Conservation (phyloP, 1,140 invertebrate species). For the Drosophila kohkoa region DNA sequence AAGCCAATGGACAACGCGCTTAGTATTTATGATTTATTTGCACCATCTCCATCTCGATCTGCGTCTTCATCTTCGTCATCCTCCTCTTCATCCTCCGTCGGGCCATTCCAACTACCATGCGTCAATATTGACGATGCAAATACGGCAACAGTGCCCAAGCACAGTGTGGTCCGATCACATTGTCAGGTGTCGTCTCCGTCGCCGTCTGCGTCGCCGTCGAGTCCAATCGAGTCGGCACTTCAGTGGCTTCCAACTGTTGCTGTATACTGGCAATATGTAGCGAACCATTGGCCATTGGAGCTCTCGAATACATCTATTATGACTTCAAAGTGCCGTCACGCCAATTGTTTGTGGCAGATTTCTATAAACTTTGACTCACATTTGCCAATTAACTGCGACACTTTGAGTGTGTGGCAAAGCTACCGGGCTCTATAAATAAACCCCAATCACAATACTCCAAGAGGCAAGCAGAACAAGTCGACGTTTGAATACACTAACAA, state of each 20-base stretch:
- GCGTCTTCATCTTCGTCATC: background rate
- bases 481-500: slow-evolving; percentile 36
- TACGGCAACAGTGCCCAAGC: slow-evolving; percentile 48
- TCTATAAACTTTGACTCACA: slow-evolving; percentile 82
- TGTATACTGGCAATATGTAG: background rate
- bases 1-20: slow-evolving; percentile 44
- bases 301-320: slow-evolving; percentile 72
- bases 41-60: slow-evolving; percentile 47
- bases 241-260: slow-evolving; percentile 22
- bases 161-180: slow-evolving; percentile 54
- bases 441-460: slow-evolving; percentile 53
- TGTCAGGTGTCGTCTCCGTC: slow-evolving; percentile 59
- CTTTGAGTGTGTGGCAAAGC: slow-evolving; percentile 75
- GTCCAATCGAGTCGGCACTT: slow-evolving; percentile 61
- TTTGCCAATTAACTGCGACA: slow-evolving; percentile 83
- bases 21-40: slow-evolving; percentile 83
- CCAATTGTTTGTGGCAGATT: slow-evolving; percentile 79
- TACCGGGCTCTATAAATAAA: slow-evolving; percentile 80
- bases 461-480: background rate
- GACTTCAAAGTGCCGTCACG: slow-evolving; percentile 80
- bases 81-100: slow-evolving; percentile 46
- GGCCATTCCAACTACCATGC: slow-evolving; percentile 68
- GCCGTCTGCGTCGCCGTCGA: slow-evolving; percentile 50
- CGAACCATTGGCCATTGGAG: background rate
- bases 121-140: slow-evolving; percentile 79